These are phyloP conservation scores for Corythornis cristatus DNA, from an alignment of 2,113 vertebrate genomes.

Conservation along the genomic window DNA sequence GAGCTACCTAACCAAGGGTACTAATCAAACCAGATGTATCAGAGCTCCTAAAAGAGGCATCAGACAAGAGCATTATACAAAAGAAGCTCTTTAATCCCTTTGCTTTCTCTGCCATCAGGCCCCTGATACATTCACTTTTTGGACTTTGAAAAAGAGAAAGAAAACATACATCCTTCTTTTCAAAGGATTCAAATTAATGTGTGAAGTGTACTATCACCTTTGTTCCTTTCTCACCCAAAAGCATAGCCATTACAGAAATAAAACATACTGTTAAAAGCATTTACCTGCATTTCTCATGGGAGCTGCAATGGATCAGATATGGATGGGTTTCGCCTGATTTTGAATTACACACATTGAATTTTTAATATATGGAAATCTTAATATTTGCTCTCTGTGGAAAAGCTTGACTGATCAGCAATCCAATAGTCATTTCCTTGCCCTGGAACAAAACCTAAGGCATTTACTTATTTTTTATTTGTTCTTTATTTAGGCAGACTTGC, in stretches of 20 bases:
- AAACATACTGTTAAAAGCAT: neutral
- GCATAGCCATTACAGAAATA: neutral
- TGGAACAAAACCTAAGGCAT: constrained; percentile 27
- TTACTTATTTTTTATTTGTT: constrained; percentile 22
- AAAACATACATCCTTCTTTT: neutral
- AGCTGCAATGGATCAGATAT: neutral
- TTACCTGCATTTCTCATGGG: neutral
- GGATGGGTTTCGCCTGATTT: neutral
- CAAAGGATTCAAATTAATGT: neutral
- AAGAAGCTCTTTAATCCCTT: neutral
- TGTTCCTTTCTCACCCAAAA: neutral
- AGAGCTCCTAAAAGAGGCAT: neutral
- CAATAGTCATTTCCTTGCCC: neutral
- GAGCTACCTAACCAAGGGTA: neutral
- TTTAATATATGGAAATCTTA: constrained; percentile 13
- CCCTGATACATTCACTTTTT: neutral
- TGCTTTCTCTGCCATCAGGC: neutral
- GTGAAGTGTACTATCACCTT: neutral
- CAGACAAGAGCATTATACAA: neutral
- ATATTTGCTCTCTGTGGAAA: neutral
- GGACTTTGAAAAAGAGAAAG: neutral
- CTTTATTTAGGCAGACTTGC: constrained; percentile 41
- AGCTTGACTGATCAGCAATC: constrained; percentile 4
- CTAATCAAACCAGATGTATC: neutral
- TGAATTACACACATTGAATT: neutral